A percentile compares a stretch with the other conserved stretches of the same genome.
phyloP scores from a whole-genome alignment of 1,140 invertebrate species.

The Galleria mellonella region DNA sequence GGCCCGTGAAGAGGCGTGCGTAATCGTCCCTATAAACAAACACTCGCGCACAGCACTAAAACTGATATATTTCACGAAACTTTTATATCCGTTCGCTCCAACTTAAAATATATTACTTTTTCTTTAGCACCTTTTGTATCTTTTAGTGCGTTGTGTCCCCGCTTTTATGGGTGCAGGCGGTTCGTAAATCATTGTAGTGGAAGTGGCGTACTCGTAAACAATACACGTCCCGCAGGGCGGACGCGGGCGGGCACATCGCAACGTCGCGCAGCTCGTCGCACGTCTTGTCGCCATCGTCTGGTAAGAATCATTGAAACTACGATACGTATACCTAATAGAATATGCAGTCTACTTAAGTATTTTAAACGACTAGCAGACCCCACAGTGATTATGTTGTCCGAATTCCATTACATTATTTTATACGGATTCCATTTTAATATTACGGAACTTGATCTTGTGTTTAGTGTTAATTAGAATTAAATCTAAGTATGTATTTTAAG shows the following conservation, averaged over 20 bases:
- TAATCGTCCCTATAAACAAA: conserved; percentile 64
- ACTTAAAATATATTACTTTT: conserved; percentile 71
- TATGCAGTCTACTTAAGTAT: too few species aligned
- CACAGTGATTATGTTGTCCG: too few species aligned
- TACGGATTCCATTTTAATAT: too few species aligned
- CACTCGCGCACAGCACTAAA: conserved; percentile 55
- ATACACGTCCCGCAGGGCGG: conserved; percentile 45
- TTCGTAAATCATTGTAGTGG: conserved; percentile 72
- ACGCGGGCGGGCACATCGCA: conserved; percentile 4
- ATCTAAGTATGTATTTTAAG: too few species aligned
- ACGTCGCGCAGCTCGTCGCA: too few species aligned
- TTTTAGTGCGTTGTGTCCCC: conserved; percentile 66
- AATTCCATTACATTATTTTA: too few species aligned
- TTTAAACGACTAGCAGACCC: too few species aligned
- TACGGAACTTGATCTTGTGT: too few species aligned
- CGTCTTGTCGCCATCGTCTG: too few species aligned
- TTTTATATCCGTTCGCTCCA: conserved; percentile 66
- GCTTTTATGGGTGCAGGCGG: conserved; percentile 62
- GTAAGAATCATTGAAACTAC: too few species aligned
- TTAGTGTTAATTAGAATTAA: too few species aligned
- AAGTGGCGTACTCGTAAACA: conserved; percentile 64
- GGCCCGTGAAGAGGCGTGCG: conserved; percentile 44
- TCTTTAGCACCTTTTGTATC: conserved; percentile 73
- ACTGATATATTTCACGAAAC: conserved; percentile 70
- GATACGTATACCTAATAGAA: too few species aligned